Evolutionary conservation across 2,797 vertebrate genomes (phyloP).

Genomic region (Uromys caudimaculatus): DNA sequence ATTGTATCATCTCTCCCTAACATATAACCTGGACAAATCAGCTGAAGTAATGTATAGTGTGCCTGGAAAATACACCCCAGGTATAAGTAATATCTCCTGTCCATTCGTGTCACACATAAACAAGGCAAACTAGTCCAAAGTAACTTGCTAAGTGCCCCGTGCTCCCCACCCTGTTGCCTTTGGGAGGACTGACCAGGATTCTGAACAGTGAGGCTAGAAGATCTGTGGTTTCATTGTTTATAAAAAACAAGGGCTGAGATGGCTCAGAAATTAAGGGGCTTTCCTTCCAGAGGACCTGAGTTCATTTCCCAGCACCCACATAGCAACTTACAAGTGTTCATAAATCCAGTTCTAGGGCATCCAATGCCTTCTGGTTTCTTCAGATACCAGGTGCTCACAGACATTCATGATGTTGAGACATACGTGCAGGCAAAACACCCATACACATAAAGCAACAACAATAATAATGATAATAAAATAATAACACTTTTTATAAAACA

Average conservation of each 20-base stretch:
- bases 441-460: not conserved
- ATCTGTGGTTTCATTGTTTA: not conserved
- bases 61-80: not conserved
- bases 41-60: not conserved
- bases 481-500: not conserved
- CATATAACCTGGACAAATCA: not conserved
- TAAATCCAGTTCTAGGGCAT: not conserved
- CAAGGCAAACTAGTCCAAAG: accelerated
- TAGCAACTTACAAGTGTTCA: not conserved
- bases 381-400: not conserved
- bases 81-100: too few relatives aligned
- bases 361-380: not conserved
- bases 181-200: not conserved
- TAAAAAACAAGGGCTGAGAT: not conserved
- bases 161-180: not conserved
- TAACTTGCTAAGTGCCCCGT: accelerated
- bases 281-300: not conserved
- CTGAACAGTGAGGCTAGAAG: not conserved
- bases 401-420: not conserved
- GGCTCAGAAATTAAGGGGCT: not conserved
- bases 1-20: not conserved
- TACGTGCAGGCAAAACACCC: not conserved
- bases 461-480: not conserved
- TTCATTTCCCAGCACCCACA: not conserved
- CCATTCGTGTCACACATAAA: accelerated